Evolutionary conservation across 2,888 invertebrate species (phyloP).

Genomic region (Microplitis deprimator): DNA sequence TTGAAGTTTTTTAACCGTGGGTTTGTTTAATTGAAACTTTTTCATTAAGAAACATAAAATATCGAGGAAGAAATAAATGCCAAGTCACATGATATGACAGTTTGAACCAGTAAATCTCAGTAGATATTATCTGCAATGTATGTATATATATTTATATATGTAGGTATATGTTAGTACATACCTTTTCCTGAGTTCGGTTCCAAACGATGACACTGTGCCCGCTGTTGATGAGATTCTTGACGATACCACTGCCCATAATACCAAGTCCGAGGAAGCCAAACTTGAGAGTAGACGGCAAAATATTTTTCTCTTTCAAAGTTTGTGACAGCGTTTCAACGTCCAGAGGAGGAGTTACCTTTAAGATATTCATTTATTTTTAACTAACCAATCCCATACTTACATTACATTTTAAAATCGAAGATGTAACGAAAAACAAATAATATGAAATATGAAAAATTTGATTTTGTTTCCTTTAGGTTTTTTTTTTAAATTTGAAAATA

Average conservation of each 20-base stretch:
- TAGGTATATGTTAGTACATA: constrained; percentile 73
- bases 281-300: constrained; percentile 86
- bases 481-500: no score
- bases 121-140: not conserved
- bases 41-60: not conserved
- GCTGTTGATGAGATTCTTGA: constrained; percentile 93
- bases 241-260: constrained; percentile 95
- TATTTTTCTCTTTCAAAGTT: constrained; percentile 86
- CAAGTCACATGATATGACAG: not conserved
- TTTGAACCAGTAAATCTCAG: not conserved
- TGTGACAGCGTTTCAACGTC: constrained; percentile 85
- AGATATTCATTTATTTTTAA: constrained; percentile 10
- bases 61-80: not conserved
- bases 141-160: not conserved
- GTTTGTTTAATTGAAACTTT: not conserved
- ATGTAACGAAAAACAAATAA: no score
- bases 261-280: constrained; percentile 97
- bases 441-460: no score
- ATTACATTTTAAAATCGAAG: no score
- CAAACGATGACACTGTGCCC: constrained; percentile 95
- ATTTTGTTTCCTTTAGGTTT: no score
- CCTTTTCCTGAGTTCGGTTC: constrained; percentile 94
- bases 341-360: constrained; percentile 81
- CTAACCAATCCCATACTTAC: not conserved
- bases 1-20: not conserved